Conservation (phyloP, 2,113 vertebrate genomes). For the Epinephelus fuscoguttatus region DNA sequence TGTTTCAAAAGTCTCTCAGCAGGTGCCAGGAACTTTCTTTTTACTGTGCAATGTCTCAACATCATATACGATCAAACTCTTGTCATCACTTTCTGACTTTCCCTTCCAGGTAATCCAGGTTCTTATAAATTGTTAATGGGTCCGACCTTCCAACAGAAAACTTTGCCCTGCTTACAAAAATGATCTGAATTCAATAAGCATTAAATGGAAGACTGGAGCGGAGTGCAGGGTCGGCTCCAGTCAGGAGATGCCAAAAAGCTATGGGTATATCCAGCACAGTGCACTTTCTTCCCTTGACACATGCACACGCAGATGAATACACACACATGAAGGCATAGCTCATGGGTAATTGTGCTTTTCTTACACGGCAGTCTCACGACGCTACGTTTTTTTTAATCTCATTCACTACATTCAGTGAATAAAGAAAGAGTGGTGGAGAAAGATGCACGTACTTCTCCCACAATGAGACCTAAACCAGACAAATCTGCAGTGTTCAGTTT, state of each 20-base stretch:
- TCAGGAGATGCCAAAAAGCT: conserved; percentile 36
- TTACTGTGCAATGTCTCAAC: conserved; percentile 8
- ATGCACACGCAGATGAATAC: not conserved
- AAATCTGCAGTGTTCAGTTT: conserved; percentile 62
- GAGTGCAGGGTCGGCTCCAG: conserved; percentile 33
- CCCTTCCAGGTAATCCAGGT: conserved; percentile 27
- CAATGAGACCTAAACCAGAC: conserved; percentile 41
- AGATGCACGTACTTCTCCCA: conserved; percentile 34
- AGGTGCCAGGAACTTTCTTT: not conserved
- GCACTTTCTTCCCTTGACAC: conserved; percentile 13
- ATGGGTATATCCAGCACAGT: not conserved
- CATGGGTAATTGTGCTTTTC: conserved; percentile 28
- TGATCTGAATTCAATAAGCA: conserved; percentile 66
- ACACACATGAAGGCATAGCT: not conserved
- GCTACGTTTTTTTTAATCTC: conserved; percentile 44
- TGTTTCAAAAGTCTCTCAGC: conserved; percentile 1
- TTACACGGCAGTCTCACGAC: conserved; percentile 1
- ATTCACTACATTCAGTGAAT: conserved; percentile 46
- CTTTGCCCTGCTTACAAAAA: conserved; percentile 52
- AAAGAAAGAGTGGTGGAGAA: conserved; percentile 28
- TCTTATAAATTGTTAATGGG: conserved; percentile 60
- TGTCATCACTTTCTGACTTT: conserved; percentile 16
- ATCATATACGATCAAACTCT: conserved; percentile 3
- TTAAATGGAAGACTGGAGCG: conserved; percentile 46
- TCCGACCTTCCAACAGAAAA: conserved; percentile 55